A percentile compares a stretch with the other conserved stretches of the same genome.
phyloP scores from a whole-genome alignment of 2,888 invertebrate species.

The Nomada fabriciana region DNA sequence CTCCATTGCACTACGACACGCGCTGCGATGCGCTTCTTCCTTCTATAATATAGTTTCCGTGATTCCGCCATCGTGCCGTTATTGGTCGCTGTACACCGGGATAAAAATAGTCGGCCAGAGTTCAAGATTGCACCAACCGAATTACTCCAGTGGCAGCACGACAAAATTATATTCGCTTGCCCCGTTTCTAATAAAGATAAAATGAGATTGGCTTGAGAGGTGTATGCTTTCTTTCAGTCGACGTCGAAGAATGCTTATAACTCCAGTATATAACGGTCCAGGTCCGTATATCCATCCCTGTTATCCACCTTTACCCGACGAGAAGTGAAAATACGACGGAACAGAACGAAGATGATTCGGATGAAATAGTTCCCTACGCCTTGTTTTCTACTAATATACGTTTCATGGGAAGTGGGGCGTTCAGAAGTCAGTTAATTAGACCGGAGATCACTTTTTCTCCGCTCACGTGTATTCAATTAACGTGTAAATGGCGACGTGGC shows the following conservation, averaged over 20 bases:
- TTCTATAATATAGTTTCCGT: conserved; percentile 16
- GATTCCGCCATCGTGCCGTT: conserved; percentile 4
- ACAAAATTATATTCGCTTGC: neutral
- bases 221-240: neutral
- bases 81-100: conserved; percentile 14
- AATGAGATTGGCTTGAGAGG: neutral
- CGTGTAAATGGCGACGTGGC: conserved; percentile 9
- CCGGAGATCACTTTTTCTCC: conserved; percentile 2
- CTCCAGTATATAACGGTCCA: neutral
- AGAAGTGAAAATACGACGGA: neutral
- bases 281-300: too few species aligned
- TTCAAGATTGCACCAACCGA: neutral
- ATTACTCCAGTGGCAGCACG: neutral
- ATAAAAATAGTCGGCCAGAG: conserved; percentile 8
- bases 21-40: neutral
- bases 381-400: neutral
- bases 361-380: neutral
- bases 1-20: neutral
- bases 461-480: conserved; percentile 32
- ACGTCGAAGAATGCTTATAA: neutral
- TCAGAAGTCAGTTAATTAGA: conserved; percentile 7
- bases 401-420: neutral
- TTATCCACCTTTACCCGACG: too few species aligned
- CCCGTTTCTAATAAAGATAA: neutral
- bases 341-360: neutral